Percentiles rank a stretch among this genome's conserved stretches.
Evolutionary conservation across 1,140 invertebrate species (phyloP).

Genomic region (Adoxophyes honmai): DNA sequence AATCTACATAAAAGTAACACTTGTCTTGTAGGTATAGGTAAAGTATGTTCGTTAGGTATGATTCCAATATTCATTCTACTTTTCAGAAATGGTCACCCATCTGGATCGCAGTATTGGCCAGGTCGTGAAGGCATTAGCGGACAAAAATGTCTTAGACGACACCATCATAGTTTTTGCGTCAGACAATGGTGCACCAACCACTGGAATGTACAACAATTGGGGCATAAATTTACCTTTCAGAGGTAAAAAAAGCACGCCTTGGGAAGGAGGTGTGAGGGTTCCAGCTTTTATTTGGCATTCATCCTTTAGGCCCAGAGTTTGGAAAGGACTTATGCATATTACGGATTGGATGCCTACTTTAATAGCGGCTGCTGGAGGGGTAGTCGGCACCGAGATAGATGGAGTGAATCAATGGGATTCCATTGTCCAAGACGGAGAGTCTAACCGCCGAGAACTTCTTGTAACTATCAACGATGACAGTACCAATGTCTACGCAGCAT

Average conservation of each 20-base stretch:
- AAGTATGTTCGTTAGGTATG: too few relatives aligned
- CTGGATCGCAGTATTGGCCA: conserved; percentile 86
- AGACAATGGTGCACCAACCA: conserved; percentile 90
- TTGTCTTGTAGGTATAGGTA: too few relatives aligned
- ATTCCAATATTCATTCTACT: conserved; percentile 22
- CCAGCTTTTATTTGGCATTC: conserved; percentile 91
- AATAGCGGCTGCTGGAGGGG: conserved; percentile 46
- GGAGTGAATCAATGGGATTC: conserved; percentile 85
- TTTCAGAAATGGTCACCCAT: conserved; percentile 53
- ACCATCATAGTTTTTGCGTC: conserved; percentile 87
- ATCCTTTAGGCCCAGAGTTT: conserved; percentile 79
- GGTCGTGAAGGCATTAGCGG: conserved; percentile 83
- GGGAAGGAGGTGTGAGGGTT: conserved; percentile 91
- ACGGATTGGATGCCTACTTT: conserved; percentile 95
- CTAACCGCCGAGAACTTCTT: conserved; percentile 82
- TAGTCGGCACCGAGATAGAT: conserved; percentile 71
- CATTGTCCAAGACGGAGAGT: conserved; percentile 76
- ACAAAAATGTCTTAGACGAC: conserved; percentile 83
- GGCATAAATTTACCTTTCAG: conserved; percentile 93
- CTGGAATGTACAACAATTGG: conserved; percentile 84
- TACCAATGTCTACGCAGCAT: conserved; percentile 48
- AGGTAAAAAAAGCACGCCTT: conserved; percentile 88
- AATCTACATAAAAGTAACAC: too few relatives aligned
- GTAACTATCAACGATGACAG: conserved; percentile 46
- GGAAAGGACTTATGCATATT: conserved; percentile 88